A percentile compares a stretch with the other conserved stretches of the same genome.
phyloP scores from a whole-genome alignment of 1,140 invertebrate species.

The Drosophila fuyamai region DNA sequence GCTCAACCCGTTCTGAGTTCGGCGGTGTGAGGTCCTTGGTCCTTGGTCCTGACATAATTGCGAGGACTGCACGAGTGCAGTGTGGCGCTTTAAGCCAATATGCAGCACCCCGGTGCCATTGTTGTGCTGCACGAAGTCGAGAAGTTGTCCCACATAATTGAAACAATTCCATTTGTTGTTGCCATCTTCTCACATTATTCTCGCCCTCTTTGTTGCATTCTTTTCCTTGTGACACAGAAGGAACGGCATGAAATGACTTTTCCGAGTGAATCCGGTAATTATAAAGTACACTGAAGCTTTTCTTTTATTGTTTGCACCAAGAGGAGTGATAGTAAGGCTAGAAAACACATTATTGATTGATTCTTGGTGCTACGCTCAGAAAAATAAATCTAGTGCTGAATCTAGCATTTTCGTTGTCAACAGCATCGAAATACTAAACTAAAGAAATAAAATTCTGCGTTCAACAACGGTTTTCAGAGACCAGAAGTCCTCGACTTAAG shows the following conservation, averaged over 20 bases:
- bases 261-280: slow-evolving; percentile 25
- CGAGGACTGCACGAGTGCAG: slow-evolving; percentile 42
- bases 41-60: slow-evolving; percentile 60
- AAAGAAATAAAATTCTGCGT: no score
- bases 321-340: neutral
- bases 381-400: no score
- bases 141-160: slow-evolving; percentile 65
- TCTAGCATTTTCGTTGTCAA: no score
- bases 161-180: slow-evolving; percentile 67
- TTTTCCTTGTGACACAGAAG: slow-evolving; percentile 13
- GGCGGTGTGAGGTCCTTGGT: slow-evolving; percentile 35
- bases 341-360: neutral
- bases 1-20: neutral
- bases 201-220: slow-evolving; percentile 3
- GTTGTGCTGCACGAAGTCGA: slow-evolving; percentile 37
- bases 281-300: slow-evolving; percentile 27
- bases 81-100: slow-evolving; percentile 22
- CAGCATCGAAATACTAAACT: no score
- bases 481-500: no score
- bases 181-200: slow-evolving; percentile 18
- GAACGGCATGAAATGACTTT: slow-evolving; percentile 38
- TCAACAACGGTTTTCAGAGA: no score
- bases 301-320: neutral
- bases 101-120: slow-evolving; percentile 8
- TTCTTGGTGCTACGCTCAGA: no score